Percentiles rank a stretch among this genome's conserved stretches.
phyloP scores from a whole-genome alignment of 2,797 vertebrate genomes.

The Poeciliopsis presidionis region DNA sequence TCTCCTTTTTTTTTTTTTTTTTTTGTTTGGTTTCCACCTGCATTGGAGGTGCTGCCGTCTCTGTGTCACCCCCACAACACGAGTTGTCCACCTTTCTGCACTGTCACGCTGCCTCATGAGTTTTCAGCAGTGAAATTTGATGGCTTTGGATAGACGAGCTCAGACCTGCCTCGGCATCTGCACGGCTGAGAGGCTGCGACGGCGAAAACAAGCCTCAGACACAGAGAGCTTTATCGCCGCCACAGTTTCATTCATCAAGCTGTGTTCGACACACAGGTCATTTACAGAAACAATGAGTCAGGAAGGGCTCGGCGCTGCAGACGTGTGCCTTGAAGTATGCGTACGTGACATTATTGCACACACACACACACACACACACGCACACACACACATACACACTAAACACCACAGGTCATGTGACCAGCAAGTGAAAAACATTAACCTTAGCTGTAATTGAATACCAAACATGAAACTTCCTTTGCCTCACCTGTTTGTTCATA shows the following conservation, averaged over 20 bases:
- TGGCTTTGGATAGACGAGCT: not conserved
- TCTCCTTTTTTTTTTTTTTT: not conserved
- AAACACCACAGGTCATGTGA: slow-evolving; percentile 56
- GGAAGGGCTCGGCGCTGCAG: slow-evolving; percentile 38
- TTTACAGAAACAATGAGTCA: slow-evolving; percentile 48
- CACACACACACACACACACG: not conserved
- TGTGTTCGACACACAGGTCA: slow-evolving; percentile 11
- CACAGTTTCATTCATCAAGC: not conserved
- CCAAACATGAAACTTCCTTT: not conserved
- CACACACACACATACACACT: slow-evolving; percentile 3
- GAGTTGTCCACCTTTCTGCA: not conserved
- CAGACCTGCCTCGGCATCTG: not conserved
- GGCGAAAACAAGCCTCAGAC: not conserved
- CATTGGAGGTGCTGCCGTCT: not conserved
- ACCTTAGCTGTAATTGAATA: not conserved
- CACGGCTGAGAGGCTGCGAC: not conserved
- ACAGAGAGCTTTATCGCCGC: not conserved
- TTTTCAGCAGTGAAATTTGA: not conserved
- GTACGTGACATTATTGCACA: slow-evolving; percentile 63
- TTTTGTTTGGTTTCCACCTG: slow-evolving; percentile 11
- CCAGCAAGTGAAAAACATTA: not conserved
- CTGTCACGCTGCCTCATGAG: not conserved
- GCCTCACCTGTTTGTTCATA: not conserved
- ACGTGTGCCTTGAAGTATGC: slow-evolving; percentile 16
- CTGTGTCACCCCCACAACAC: not conserved